Evolutionary conservation across 2,797 vertebrate species (phyloP), one percentile per base, ranked within the genome.

Genomic region (Lycodopsis pacificus): DNA sequence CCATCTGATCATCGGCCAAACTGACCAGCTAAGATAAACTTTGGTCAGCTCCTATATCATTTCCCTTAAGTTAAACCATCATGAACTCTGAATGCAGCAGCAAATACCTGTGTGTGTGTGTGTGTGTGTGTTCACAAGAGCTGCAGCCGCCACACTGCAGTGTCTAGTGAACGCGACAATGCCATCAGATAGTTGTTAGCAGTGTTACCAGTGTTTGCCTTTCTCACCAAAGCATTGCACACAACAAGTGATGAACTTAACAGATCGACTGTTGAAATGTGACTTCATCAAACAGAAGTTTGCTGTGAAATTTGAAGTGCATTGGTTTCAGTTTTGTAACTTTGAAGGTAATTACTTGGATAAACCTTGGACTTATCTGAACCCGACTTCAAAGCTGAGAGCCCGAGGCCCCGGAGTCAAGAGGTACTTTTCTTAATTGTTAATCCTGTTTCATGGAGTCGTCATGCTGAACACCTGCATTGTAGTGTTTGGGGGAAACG

Each of bases 331-430:
- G 17, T 19, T 69, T 72, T 42, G 51, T 30, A 15, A 17, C 49
- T 81, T 66, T 61, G 30, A 73, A 62, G 25, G 51, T 30, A 63
- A 32, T 77, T 73, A 13, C 46, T 30, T 48, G 27, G 12, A 73
- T 68, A 73, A 38, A 77, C 44, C 40, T 62, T 75, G 38, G 58
- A 85, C 84, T 74, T 78, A 49, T 49, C 64, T 72, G 58, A 82
- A 72, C 67, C 25, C 38, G 22, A 77, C 83, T 64, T 85, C 65
- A 84, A 86, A 87, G 79, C 73, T 30, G 32, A 65, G 42, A 81
- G 32, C 57, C 32, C 9, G 59, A 67, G 76, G 65, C 75, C 40
- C 71, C 80, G 59, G 57, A 74, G 68, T 64, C 8, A 64, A 73
- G 65, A 79, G 40, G 30, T 66, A 64, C 54, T 72, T 82, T 80